Conservation (phyloP, 2,888 invertebrate genomes). For the Sphaeridia pumilis region DNA sequence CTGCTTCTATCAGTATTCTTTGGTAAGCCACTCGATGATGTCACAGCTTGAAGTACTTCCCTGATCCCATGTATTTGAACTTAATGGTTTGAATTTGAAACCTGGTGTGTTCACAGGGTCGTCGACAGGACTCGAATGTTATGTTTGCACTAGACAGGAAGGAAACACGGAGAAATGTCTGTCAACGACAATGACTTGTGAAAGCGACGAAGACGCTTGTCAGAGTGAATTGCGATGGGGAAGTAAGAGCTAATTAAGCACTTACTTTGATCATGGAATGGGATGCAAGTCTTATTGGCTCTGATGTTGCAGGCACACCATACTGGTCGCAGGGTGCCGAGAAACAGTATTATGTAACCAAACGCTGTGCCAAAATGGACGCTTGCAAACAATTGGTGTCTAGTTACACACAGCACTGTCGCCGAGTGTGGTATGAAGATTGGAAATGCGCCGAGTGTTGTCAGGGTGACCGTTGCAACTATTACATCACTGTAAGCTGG, state of each 20-base stretch:
- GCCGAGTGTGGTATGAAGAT: constrained; percentile 89
- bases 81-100: neutral
- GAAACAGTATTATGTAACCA: constrained; percentile 86
- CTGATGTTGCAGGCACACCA: constrained; percentile 55
- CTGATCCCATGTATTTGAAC: too few relatives aligned
- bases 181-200: constrained; percentile 81
- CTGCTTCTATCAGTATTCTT: too few relatives aligned
- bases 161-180: constrained; percentile 84
- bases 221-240: constrained; percentile 87
- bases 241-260: constrained; percentile 46
- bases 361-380: constrained; percentile 70
- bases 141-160: constrained; percentile 86
- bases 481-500: constrained; percentile 74
- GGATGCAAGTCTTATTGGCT: constrained; percentile 41
- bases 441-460: constrained; percentile 96
- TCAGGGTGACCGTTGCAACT: constrained; percentile 89
- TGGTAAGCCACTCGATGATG: too few relatives aligned
- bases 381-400: constrained; percentile 62
- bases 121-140: constrained; percentile 73
- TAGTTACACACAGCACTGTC: constrained; percentile 63
- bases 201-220: constrained; percentile 73
- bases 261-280: constrained; percentile 76
- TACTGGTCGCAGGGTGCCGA: constrained; percentile 88
- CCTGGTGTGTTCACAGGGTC: constrained; percentile 36
- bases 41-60: too few relatives aligned